Conservation (phyloP, 2,113 vertebrate species). For the Datnioides undecimradiatus region DNA sequence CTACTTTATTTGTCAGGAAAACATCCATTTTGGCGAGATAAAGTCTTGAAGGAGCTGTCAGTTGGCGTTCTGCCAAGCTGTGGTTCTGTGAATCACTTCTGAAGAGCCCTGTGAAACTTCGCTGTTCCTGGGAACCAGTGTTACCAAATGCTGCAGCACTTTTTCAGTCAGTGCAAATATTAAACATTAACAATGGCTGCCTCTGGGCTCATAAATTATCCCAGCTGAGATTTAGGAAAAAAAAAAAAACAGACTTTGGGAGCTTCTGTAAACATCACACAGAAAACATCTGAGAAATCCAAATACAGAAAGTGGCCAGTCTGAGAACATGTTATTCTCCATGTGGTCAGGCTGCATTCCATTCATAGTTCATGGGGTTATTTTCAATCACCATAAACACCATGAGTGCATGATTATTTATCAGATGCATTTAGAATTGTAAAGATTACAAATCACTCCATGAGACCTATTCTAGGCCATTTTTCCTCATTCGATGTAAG, state of each 20-base stretch:
- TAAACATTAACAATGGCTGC: conserved; percentile 43
- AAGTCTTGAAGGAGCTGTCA: conserved; percentile 26
- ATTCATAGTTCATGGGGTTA: conserved; percentile 15
- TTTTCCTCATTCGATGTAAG: not conserved
- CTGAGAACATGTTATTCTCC: conserved; percentile 25
- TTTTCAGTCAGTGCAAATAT: conserved; percentile 35
- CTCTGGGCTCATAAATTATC: conserved; percentile 36
- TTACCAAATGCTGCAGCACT: conserved; percentile 13
- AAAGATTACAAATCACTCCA: not conserved
- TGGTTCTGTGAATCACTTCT: conserved; percentile 14
- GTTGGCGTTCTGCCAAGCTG: conserved; percentile 32
- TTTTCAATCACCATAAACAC: conserved; percentile 25
- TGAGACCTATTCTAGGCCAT: not conserved
- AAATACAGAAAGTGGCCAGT: conserved; percentile 25
- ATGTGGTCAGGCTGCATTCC: conserved; percentile 46
- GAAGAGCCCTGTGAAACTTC: conserved; percentile 13
- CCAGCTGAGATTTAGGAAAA: conserved; percentile 30
- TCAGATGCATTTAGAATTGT: conserved; percentile 26
- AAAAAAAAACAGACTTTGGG: conserved; percentile 7
- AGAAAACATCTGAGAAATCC: conserved; percentile 43
- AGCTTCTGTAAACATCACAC: conserved; percentile 50
- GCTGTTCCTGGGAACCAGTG: conserved; percentile 24
- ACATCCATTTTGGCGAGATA: conserved; percentile 17
- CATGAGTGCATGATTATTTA: conserved; percentile 27
- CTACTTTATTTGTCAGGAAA: conserved; percentile 10